Evolutionary conservation across 2,113 vertebrate species (phyloP).

Genomic region (Serinus canaria): DNA sequence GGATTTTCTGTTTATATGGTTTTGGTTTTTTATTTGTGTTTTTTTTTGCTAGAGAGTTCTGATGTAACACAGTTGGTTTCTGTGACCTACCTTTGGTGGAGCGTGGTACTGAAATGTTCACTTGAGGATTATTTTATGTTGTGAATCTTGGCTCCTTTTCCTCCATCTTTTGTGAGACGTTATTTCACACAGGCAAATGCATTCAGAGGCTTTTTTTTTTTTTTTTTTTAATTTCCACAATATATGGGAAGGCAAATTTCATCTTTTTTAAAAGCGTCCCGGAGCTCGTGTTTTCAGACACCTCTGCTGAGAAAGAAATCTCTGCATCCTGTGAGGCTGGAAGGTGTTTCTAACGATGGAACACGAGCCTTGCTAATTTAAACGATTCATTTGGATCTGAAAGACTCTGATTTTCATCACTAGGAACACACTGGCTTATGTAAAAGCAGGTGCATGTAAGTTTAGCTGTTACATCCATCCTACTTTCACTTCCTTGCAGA

Average conservation of each 20-base stretch:
- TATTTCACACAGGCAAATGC: not conserved
- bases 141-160: not conserved
- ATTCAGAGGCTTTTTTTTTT: not conserved
- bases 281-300: not conserved
- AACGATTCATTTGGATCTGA: not conserved
- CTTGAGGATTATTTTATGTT: not conserved
- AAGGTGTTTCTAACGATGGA: not conserved
- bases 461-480: not conserved
- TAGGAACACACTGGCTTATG: not conserved
- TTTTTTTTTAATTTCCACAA: not conserved
- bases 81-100: not conserved
- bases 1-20: fast-evolving
- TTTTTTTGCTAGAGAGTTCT: not conserved
- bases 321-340: not conserved
- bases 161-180: not conserved
- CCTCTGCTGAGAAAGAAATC: not conserved
- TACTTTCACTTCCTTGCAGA: not conserved
- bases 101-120: not conserved
- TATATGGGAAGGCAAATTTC: not conserved
- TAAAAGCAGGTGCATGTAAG: not conserved
- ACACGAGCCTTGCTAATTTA: not conserved
- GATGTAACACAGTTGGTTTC: not conserved
- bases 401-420: not conserved
- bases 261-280: not conserved
- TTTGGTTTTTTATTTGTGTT: fast-evolving